Conservation (phyloP, 2,888 invertebrate species). For the Hydrotaea diabolus region DNA sequence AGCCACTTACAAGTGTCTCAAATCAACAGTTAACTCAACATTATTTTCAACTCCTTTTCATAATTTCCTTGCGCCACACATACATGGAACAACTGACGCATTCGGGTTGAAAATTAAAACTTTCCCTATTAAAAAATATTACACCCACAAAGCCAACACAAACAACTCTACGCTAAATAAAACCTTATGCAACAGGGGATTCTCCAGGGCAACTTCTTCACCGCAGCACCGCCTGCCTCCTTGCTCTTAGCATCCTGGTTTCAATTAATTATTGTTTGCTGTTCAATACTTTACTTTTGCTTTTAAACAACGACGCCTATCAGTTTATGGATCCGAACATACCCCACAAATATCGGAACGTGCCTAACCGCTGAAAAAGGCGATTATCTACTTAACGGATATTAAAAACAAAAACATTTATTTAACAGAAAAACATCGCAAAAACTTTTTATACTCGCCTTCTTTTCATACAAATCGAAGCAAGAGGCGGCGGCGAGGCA, state of each 20-base stretch:
- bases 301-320: conserved; percentile 25
- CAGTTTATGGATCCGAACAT: conserved; percentile 23
- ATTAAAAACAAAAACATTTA: conserved; percentile 48
- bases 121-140: neutral
- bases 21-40: too few species aligned
- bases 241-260: conserved; percentile 7
- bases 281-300: conserved; percentile 40
- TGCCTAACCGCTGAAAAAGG: conserved; percentile 50
- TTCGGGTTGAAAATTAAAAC: neutral
- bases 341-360: conserved; percentile 49
- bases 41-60: too few species aligned
- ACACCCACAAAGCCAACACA: too few species aligned
- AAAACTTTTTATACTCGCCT: conserved; percentile 15
- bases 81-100: too few species aligned
- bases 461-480: neutral
- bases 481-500: too few species aligned
- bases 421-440: conserved; percentile 34
- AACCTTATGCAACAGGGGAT: neutral
- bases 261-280: conserved; percentile 54
- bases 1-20: too few species aligned
- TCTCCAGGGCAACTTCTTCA: neutral
- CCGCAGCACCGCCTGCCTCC: neutral
- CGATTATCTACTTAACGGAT: conserved; percentile 63
- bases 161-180: neutral
- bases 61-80: too few species aligned